Conservation (phyloP, 2,113 vertebrate genomes). For the Lanius ludovicianus region DNA sequence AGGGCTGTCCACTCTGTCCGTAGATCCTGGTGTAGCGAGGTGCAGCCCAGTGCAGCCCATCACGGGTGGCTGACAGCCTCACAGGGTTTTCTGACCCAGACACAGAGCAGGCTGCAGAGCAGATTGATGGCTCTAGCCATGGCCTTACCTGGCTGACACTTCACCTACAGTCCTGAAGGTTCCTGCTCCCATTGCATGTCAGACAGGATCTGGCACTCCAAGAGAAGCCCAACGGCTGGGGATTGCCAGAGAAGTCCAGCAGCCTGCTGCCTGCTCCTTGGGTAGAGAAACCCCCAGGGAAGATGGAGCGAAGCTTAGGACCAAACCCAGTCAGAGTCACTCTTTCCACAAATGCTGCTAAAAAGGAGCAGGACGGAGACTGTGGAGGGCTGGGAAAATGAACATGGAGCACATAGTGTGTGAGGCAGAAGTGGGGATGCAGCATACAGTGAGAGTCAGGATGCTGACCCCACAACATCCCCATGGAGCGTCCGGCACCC, state of each 20-base stretch:
- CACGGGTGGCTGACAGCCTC: not conserved
- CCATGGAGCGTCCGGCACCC: fast-evolving
- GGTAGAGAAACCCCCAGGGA: not conserved
- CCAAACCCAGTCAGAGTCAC: not conserved
- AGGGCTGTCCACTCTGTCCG: not conserved
- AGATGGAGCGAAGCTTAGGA: not conserved
- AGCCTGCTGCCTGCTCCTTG: not conserved
- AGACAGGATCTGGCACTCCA: not conserved
- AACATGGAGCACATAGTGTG: fast-evolving
- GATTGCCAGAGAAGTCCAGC: not conserved
- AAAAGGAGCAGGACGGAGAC: not conserved
- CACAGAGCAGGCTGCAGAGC: not conserved
- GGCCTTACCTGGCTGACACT: not conserved
- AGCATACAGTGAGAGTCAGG: not conserved
- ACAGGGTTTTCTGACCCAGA: not conserved
- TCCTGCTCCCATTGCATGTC: fast-evolving
- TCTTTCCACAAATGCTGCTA: not conserved
- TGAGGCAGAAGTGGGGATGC: not conserved
- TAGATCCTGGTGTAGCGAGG: not conserved
- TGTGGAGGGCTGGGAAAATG: not conserved
- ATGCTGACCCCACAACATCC: fast-evolving
- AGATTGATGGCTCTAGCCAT: not conserved
- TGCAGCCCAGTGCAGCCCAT: not conserved
- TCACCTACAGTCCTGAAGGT: not conserved
- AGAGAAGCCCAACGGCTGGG: not conserved